Percentiles rank a stretch among this genome's conserved stretches.
Conservation (phyloP, 2,888 invertebrate species). For the Platerodrilus igneus region DNA sequence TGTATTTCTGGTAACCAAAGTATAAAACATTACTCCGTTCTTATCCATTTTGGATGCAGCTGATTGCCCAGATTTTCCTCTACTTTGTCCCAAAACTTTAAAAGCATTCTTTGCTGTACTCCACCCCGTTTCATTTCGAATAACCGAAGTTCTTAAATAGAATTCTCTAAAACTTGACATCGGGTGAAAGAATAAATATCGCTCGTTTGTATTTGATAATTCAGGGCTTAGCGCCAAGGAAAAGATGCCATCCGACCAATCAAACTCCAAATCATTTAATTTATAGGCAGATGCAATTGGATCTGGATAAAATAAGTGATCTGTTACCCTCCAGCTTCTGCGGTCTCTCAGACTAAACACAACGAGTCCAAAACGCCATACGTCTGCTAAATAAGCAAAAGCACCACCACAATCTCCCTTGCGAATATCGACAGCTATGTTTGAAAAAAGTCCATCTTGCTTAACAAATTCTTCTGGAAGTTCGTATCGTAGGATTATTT, state of each 20-base stretch:
- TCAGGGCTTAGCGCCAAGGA: conserved; percentile 65
- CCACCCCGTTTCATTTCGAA: conserved; percentile 58
- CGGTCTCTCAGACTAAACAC: conserved; percentile 52
- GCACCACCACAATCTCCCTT: conserved; percentile 58
- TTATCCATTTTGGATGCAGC: conserved; percentile 69
- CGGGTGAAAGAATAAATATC: conserved; percentile 71
- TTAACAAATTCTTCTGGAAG: conserved; percentile 63
- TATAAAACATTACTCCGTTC: conserved; percentile 72
- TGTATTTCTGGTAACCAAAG: conserved; percentile 70
- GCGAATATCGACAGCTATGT: conserved; percentile 61
- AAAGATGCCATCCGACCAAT: conserved; percentile 79
- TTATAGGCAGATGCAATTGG: conserved; percentile 70
- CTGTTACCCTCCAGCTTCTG: conserved; percentile 61
- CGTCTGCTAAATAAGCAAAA: conserved; percentile 64
- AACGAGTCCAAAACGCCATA: conserved; percentile 56
- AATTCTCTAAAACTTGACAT: conserved; percentile 80
- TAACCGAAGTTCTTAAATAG: conserved; percentile 61
- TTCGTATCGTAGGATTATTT: conserved; percentile 56
- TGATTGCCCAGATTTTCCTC: conserved; percentile 62
- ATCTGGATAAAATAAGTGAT: conserved; percentile 69
- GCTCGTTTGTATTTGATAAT: conserved; percentile 51
- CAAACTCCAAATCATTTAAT: conserved; percentile 69
- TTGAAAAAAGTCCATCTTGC: conserved; percentile 63
- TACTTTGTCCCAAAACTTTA: conserved; percentile 45
- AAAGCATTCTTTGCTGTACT: conserved; percentile 38